Evolutionary conservation across 2,888 invertebrate genomes (phyloP).

Genomic region (Metallyticus violacea): DNA sequence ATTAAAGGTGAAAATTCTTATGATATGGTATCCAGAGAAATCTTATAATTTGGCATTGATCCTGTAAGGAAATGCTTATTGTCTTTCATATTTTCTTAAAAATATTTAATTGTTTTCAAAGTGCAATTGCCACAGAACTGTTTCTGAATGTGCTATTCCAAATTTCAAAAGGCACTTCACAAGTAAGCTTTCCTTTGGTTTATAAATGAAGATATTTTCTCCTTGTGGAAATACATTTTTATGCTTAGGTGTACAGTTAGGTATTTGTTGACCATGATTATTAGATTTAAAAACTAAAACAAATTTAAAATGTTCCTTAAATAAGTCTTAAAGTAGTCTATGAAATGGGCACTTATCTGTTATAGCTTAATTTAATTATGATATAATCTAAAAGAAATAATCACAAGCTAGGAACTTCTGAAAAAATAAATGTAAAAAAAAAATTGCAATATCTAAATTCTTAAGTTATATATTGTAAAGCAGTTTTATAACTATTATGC

Average conservation of each 20-base stretch:
- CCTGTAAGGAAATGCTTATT: background rate
- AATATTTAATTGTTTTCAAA: background rate
- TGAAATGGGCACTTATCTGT: too few species aligned
- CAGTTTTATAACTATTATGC: too few species aligned
- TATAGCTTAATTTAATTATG: too few species aligned
- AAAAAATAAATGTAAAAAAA: too few species aligned
- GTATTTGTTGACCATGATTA: background rate
- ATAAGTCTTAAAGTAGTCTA: too few species aligned
- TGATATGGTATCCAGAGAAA: background rate
- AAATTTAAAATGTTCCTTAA: too few species aligned
- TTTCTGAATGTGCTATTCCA: background rate
- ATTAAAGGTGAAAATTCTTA: background rate
- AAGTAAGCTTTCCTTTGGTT: background rate
- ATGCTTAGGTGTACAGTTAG: background rate
- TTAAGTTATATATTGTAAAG: too few species aligned
- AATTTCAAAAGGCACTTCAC: background rate
- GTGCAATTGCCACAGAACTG: background rate
- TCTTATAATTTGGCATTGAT: background rate
- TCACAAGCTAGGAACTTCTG: too few species aligned
- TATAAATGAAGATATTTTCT: background rate
- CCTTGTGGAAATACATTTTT: background rate
- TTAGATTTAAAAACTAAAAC: too few species aligned
- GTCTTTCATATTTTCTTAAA: background rate
- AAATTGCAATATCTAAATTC: too few species aligned
- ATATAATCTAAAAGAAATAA: too few species aligned